These are phyloP conservation scores for Thamnaconus septentrionalis DNA, from an alignment of 2,113 vertebrate species.

Conservation along the genomic window DNA sequence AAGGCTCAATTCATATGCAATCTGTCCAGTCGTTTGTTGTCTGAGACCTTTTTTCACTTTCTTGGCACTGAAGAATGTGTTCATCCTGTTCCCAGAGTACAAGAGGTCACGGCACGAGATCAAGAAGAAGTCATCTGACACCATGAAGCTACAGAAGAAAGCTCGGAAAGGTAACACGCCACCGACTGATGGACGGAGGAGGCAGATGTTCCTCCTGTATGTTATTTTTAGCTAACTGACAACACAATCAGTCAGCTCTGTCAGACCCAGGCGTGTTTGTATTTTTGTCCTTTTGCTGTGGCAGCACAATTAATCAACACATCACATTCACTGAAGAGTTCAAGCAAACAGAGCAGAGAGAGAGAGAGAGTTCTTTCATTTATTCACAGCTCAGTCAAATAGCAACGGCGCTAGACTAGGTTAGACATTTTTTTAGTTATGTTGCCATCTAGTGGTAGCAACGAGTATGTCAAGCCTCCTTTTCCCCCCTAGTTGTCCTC, in stretches of 20 bases:
- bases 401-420: too few species aligned
- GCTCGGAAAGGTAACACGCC: constrained; percentile 89
- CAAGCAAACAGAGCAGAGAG: too few species aligned
- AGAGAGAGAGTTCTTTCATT: too few species aligned
- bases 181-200: background rate
- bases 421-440: background rate
- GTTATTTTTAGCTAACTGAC: too few species aligned
- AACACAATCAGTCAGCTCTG: too few species aligned
- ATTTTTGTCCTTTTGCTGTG: too few species aligned
- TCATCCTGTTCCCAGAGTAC: constrained; percentile 80
- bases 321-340: too few species aligned
- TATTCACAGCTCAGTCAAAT: too few species aligned
- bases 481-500: constrained; percentile 42
- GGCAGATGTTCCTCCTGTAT: background rate
- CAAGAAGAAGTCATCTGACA: constrained; percentile 96
- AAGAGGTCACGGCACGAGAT: constrained; percentile 97
- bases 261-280: too few species aligned
- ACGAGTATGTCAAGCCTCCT: constrained; percentile 21
- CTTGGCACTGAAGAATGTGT: too few species aligned
- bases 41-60: background rate
- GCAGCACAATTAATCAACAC: too few species aligned
- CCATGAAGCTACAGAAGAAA: constrained; percentile 96
- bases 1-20: background rate
- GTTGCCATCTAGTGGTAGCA: constrained; percentile 47
- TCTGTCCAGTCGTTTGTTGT: background rate